phyloP scores from a whole-genome alignment of 2,888 invertebrate species.

The Chymomyza amoena region DNA sequence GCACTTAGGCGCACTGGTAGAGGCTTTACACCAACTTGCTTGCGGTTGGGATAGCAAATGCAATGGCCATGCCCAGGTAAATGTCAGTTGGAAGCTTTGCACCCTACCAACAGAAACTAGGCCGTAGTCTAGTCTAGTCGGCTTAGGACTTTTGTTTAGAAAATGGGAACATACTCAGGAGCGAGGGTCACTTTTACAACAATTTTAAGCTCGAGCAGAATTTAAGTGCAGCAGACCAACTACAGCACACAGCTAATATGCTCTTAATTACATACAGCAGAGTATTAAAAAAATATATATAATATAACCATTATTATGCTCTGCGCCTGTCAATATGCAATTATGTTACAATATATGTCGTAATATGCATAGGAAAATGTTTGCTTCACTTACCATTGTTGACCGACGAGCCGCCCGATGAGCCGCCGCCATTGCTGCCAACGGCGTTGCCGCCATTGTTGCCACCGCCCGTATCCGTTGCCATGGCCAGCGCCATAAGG shows the following conservation, averaged over 20 bases:
- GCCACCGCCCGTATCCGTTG: constrained; percentile 8
- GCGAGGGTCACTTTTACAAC: too few relatives aligned
- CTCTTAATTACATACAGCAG: neutral
- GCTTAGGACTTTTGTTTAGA: too few relatives aligned
- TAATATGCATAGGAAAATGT: neutral
- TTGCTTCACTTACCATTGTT: constrained; percentile 73
- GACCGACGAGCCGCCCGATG: constrained; percentile 50
- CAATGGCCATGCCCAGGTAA: too few relatives aligned
- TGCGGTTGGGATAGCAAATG: too few relatives aligned
- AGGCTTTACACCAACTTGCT: too few relatives aligned
- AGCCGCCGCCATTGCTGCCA: constrained; percentile 36
- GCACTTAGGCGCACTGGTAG: too few relatives aligned
- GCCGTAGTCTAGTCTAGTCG: too few relatives aligned
- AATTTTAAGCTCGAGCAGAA: too few relatives aligned
- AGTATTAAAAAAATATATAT: neutral
- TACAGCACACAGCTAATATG: neutral
- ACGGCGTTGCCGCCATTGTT: constrained; percentile 28
- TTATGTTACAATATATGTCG: neutral
- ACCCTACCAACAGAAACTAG: too few relatives aligned
- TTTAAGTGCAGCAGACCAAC: too few relatives aligned
- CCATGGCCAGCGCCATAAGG: constrained; percentile 9
- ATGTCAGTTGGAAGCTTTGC: too few relatives aligned
- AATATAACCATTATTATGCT: neutral
- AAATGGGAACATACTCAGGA: too few relatives aligned
- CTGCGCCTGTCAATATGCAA: constrained; percentile 10